Evolutionary conservation across 2,888 invertebrate genomes (phyloP).

Genomic region (Lasioglossum leucozonium): DNA sequence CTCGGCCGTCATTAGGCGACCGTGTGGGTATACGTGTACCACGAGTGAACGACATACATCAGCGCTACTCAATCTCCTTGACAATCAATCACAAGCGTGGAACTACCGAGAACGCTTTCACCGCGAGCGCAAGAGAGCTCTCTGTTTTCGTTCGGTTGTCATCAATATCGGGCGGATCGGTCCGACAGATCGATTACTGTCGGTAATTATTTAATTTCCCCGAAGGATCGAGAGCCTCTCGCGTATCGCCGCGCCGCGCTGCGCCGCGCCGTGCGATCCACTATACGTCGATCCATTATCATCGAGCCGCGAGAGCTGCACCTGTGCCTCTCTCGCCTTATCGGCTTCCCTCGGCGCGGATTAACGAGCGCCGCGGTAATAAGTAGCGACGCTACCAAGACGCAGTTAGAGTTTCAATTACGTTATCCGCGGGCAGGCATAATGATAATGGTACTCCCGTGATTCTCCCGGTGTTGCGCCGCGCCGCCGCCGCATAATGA

Average conservation of each 20-base stretch:
- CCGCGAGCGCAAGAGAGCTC: constrained; percentile 37
- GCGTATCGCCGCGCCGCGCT: background rate
- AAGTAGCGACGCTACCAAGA: constrained; percentile 39
- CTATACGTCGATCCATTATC: constrained; percentile 39
- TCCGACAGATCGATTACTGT: constrained; percentile 59
- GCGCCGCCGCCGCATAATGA: constrained; percentile 10
- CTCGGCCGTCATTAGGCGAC: constrained; percentile 51
- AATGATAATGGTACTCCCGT: constrained; percentile 35
- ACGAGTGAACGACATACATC: constrained; percentile 59
- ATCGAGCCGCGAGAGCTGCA: constrained; percentile 19
- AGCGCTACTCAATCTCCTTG: constrained; percentile 65
- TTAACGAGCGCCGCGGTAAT: constrained; percentile 56
- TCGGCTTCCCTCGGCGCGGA: constrained; percentile 36
- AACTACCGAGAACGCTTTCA: constrained; percentile 65
- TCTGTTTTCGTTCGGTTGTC: constrained; percentile 48
- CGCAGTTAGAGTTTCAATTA: constrained; percentile 42
- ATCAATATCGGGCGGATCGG: constrained; percentile 47
- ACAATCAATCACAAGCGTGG: constrained; percentile 65
- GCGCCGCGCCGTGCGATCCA: background rate
- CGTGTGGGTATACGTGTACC: constrained; percentile 36
- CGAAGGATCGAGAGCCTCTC: constrained; percentile 21
- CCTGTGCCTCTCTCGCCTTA: constrained; percentile 43
- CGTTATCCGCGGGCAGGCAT: constrained; percentile 49
- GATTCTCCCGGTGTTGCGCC: background rate
- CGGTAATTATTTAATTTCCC: constrained; percentile 61